Base-by-base conservation (phyloP, 2,113 vertebrate genomes). In the Ictidomys tridecemlineatus region DNA sequence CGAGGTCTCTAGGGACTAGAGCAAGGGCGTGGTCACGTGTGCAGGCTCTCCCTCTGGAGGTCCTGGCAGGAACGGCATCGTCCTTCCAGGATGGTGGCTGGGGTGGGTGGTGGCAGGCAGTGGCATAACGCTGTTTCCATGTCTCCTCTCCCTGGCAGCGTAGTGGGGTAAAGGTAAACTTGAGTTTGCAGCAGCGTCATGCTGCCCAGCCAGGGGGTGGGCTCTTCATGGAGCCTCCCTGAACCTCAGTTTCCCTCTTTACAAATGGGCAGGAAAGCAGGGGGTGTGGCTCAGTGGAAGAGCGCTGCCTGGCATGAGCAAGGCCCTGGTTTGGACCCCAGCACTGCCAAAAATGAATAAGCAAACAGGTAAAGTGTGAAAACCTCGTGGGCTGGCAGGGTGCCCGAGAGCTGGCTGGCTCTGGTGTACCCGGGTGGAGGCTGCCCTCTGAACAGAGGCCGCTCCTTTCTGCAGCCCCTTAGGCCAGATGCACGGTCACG, bases 401-500 rank as follows among this genome's bases (percentile, higher is more conserved):
- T 39, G 8, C 56, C 16, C 3, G 5, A 0, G 18, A n/a, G 67
- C 72, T 73, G 58, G 45, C 12, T 39, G 6, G 18, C 69, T 37
- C n/a, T 1, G 0, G 6, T 26, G 67, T 8, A 37, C 74, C 39
- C 18, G 0, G 1, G 0, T 8, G 30, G 8, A 12, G 28, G 32
- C n/a, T 11, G 26, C n/a, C 6, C n/a, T 63, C 13, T 22, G 11
- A 32, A 0, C 8, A 0, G 5, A 24, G 45, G 89, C 24, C 0
- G 30, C 45, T n/a, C 18, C 42, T 42, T 65, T 10, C 51, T 6
- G 39, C 0, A 0, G 11, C 42, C 28, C 67, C 53, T 0, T 24
- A 28, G 39, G 10, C 32, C 56, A 30, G 26, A 48, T 11, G 16
- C 10, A 5, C 0, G 2, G 30, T 1, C 0, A 0, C 39, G 11